Evolutionary conservation across 2,797 vertebrate species (phyloP).

Genomic region (Hyperoplus immaculatus): DNA sequence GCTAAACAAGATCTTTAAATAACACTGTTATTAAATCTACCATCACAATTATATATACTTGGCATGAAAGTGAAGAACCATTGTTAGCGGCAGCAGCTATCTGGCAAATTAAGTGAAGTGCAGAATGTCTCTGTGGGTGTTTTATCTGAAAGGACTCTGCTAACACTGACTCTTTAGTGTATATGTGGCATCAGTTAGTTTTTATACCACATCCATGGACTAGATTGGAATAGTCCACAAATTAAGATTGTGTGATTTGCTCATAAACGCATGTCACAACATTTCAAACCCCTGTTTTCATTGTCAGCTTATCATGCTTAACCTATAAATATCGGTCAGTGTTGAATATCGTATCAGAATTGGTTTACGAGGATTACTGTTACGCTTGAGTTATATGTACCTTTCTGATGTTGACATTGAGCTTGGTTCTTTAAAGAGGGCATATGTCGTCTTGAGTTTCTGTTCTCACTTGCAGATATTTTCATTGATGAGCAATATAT

Average conservation of each 20-base stretch:
- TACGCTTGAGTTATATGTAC: background rate
- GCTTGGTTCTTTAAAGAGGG: background rate
- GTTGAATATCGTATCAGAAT: background rate
- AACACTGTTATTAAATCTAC: background rate
- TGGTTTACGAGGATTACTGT: background rate
- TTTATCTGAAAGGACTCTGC: background rate
- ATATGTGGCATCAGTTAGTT: background rate
- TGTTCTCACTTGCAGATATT: background rate
- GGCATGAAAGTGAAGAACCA: background rate
- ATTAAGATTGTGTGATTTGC: background rate
- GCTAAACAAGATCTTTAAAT: background rate
- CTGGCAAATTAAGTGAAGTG: background rate
- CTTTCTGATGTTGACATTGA: background rate
- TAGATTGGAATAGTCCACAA: background rate
- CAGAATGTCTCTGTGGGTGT: background rate
- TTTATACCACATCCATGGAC: background rate
- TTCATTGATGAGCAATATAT: background rate
- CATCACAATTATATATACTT: background rate
- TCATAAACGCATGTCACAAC: background rate
- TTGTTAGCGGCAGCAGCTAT: background rate
- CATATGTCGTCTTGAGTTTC: background rate
- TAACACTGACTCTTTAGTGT: background rate
- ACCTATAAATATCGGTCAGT: background rate
- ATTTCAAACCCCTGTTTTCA: background rate
- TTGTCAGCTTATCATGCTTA: background rate